Evolutionary conservation across 2,797 vertebrate species (phyloP), one percentile per base, ranked within the genome.

Genomic region (Sciurus carolinensis): DNA sequence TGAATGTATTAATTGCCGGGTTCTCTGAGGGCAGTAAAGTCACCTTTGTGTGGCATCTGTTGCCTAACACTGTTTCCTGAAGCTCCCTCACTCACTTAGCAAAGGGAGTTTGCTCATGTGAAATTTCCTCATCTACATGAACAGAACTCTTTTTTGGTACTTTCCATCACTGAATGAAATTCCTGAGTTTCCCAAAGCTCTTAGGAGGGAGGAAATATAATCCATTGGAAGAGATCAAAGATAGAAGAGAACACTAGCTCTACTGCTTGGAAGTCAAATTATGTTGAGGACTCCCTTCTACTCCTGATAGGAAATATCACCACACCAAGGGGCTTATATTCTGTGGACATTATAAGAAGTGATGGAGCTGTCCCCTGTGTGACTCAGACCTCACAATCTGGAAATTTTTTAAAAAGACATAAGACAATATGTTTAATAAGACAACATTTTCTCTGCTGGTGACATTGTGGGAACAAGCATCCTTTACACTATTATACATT

Each of bases 351-450:
- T 17, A 26, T 18, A 77, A 28, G 3, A 52, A 44, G 26, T 2
- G n/a, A 20, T 5, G 14, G 9, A 13, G 0, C 14, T 50, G 12
- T 11, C 7, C 36, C 15, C 6, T 20, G 30, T 9, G 1, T 33
- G 52, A 24, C 77, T 71, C 44, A 28, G 26, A 17, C 36, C 52
- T 79, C 33, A 57, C 2, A 47, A 54, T 30, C 67, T 82, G 52
- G 59, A 84, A 89, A 87, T 36, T 36, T 36, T 36, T 62, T 42
- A 13, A 33, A 15, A 81, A 20, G 39, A 42, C 52, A 44, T 7
- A 44, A 76, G 13, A 30, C 12, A 73, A 30, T 8, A 36, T 17
- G 12, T 44, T 66, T 77, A 77, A 50, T 28, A 50, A 71, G 50
- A 92, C 39, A 39, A 39, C 54, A 30, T 67, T 69, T 67, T 69